These are phyloP conservation scores for Phaonia tiefii DNA, from an alignment of 2,888 invertebrate species.

Conservation along the genomic window DNA sequence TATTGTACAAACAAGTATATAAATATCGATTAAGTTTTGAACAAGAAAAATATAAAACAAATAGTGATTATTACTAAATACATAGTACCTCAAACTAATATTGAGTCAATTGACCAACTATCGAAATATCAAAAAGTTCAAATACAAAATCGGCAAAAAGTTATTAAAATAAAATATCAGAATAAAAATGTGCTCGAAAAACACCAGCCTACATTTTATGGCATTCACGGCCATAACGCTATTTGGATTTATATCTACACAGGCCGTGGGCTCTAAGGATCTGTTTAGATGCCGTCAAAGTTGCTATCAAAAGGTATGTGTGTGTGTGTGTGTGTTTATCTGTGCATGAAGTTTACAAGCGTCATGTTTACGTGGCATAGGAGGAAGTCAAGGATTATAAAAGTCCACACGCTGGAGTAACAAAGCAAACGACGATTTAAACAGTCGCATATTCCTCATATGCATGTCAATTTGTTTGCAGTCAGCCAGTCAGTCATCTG, in stretches of 20 bases:
- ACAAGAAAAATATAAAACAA: not conserved
- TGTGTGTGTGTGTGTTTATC: too few relatives aligned
- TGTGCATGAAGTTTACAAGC: too few relatives aligned
- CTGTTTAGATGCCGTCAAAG: slow-evolving; percentile 79
- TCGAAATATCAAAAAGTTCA: not conserved
- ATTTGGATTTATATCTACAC: slow-evolving; percentile 69
- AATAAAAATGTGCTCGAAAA: slow-evolving; percentile 53
- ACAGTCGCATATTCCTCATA: too few relatives aligned
- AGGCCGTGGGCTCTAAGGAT: slow-evolving; percentile 75
- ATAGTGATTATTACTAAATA: not conserved
- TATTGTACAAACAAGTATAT: too few relatives aligned
- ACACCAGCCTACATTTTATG: slow-evolving; percentile 52
- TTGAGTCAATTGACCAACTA: not conserved
- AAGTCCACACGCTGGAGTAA: too few relatives aligned
- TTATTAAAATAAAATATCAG: slow-evolving; percentile 33
- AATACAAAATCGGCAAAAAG: not conserved
- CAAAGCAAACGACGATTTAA: too few relatives aligned
- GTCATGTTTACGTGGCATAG: too few relatives aligned
- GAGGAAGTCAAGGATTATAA: too few relatives aligned
- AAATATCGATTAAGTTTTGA: not conserved
- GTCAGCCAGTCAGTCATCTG: slow-evolving; percentile 24
- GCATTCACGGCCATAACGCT: slow-evolving; percentile 67
- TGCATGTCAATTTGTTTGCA: too few relatives aligned
- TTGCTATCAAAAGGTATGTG: slow-evolving; percentile 80
- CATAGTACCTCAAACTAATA: not conserved